Conservation (phyloP, 2,113 vertebrate species). For the Cryptotis parvus region DNA sequence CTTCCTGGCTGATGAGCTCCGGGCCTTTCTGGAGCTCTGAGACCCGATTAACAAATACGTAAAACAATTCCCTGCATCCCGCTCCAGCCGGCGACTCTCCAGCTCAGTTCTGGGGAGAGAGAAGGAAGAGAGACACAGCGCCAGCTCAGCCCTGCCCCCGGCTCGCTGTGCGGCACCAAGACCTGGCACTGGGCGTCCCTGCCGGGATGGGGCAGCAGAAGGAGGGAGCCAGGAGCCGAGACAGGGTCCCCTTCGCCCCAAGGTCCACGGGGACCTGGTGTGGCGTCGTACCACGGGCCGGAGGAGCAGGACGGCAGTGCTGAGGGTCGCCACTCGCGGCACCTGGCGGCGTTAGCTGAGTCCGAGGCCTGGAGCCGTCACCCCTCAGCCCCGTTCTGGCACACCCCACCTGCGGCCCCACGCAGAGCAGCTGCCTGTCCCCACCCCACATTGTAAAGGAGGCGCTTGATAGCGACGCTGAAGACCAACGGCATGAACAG, state of each 20-base stretch:
- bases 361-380: too few species aligned
- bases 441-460: not conserved
- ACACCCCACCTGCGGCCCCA: not conserved
- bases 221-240: too few species aligned
- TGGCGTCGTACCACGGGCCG: too few species aligned
- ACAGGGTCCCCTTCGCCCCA: not conserved
- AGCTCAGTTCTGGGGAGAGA: not conserved
- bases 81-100: not conserved
- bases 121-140: not conserved
- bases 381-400: too few species aligned
- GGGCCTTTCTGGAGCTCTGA: conserved; percentile 53
- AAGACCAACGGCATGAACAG: not conserved
- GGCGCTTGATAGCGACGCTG: not conserved
- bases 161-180: too few species aligned
- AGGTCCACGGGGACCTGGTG: too few species aligned
- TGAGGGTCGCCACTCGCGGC: too few species aligned
- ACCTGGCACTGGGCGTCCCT: too few species aligned
- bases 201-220: not conserved
- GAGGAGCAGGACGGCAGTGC: too few species aligned
- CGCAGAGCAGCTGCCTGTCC: too few species aligned
- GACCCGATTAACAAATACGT: conserved; percentile 75
- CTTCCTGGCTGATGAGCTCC: conserved; percentile 76
- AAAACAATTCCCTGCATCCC: conserved; percentile 53
- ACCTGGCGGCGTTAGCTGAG: too few species aligned
- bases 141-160: not conserved